Evolutionary conservation across 2,113 vertebrate species (phyloP), one percentile per base, ranked within the genome.

Genomic region (Parotia lawesii): DNA sequence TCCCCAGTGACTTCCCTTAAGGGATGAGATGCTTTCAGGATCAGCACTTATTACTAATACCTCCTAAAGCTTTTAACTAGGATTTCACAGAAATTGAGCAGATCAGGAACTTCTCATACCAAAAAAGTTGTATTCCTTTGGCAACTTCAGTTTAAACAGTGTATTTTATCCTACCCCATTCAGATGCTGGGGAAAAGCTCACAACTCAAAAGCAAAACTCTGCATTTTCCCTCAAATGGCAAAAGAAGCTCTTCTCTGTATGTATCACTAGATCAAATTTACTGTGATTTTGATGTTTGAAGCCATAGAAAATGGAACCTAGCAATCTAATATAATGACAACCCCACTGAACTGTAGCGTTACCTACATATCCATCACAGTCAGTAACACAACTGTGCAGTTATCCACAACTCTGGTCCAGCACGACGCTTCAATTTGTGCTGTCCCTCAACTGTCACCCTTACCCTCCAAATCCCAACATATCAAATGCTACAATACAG

Each of bases 401-500:
- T 11, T 47, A 33, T 31, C 35, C 6, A 2, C 29, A 75, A 12
- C 23, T 58, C 44, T 9, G 2, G 15, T 28, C 44, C 45, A 77
- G 44, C 29, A 38, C 0, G 0, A 50, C 11, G 7, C 18, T 79
- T 31, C 33, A 9, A 5, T 64, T 40, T 44, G 4, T 45, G 4
- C 6, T 45, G 37, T 27, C 22, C 21, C 21, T 25, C 31, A 45
- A 2, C 22, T 48, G 25, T 27, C 5, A 14, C 35, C 18, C 35
- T 25, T 11, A 33, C 6, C 10, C 12, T 0, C 1, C 29, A 56
- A 71, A 31, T 8, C 2, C 17, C 29, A 58, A 44, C 24, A 61
- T 2, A 70, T 10, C n/a, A 53, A 70, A 20, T 11, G 21, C 10
- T n/a, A 44, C 24, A 48, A 23, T 14, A 48, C 20, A 37, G 15